Base-by-base conservation (phyloP, 1,140 invertebrate species). In the Halesus radiatus region DNA sequence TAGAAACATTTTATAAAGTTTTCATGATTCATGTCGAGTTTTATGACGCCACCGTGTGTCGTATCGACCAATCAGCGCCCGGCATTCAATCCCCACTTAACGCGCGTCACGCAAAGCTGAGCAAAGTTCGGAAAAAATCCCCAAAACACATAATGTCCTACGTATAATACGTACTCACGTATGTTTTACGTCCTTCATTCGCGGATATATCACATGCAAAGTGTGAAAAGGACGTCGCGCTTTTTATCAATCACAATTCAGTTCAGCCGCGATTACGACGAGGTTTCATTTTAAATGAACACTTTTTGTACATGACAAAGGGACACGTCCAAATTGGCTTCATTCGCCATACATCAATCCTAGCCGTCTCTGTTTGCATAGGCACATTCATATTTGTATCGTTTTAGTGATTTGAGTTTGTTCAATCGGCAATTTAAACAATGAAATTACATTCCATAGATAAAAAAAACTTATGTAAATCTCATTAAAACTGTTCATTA, bases 31-130 rank as follows among this genome's bases (percentile, higher is more conserved):
- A 52, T 54, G 52, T 73, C 45, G 50, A 56, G 45, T 73, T 73
- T 74, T 56, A 74, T 74, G 70, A 74, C 15, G 70, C 70, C 70
- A 74, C 70, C 53, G 70, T 56, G 20, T 22, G 70, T 22, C 70
- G 70, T 74, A 52, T 77, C 75, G 45, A 64, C 75, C 58, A 77
- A 77, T 77, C 75, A 77, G 20, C 8, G 45, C 0, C 56, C 60
- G 37, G 16, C 18, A 66, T 66, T 64, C 60, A 22, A 64, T 77
- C 58, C 75, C 58, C 60, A 77, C 60, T 77, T 62, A 77, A 66
- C 60, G 50, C 75, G 60, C 75, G 60, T 77, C 60, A 77, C 60
- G 75, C 75, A 77, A 64, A 66, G 75, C 58, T 66, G 26, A 74
- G 66, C 29, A 66, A 64, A 62, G 58, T 52, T 23, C 13, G 70